Evolutionary conservation across 2,888 invertebrate species (phyloP).

Genomic region (Drosophila percnosoma): DNA sequence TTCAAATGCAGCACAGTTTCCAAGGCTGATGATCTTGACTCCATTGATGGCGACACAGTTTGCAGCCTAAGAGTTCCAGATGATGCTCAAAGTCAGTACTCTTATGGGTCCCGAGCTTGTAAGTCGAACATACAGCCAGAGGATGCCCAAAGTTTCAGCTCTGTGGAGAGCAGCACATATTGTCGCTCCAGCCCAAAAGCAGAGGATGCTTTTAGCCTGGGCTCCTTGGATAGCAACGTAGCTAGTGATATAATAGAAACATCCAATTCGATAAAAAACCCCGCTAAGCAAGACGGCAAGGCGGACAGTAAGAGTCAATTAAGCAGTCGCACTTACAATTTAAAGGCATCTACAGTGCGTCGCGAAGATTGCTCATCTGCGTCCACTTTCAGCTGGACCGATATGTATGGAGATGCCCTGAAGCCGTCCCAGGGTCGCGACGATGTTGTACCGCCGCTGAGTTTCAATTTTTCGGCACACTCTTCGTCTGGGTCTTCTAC

Average conservation of each 20-base stretch:
- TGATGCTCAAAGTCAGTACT: conserved; percentile 31
- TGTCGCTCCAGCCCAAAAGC: not conserved
- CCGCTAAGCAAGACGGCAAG: not conserved
- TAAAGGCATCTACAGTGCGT: conserved; percentile 32
- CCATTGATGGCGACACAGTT: conserved; percentile 31
- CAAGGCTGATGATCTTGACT: conserved; percentile 21
- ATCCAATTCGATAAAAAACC: not conserved
- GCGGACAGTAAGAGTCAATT: conserved; percentile 23
- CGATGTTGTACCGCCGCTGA: conserved; percentile 78
- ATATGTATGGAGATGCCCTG: conserved; percentile 55
- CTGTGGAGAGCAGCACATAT: conserved; percentile 18
- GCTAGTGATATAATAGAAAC: not conserved
- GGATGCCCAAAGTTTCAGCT: conserved; percentile 23
- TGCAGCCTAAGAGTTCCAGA: conserved; percentile 9
- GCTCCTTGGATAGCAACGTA: conserved; percentile 10
- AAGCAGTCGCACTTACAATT: conserved; percentile 54
- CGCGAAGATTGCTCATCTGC: conserved; percentile 47
- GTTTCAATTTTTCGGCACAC: conserved; percentile 57
- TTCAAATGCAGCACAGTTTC: not conserved
- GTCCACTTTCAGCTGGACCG: conserved; percentile 62
- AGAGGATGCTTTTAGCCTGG: conserved; percentile 36
- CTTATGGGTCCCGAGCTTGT: conserved; percentile 12
- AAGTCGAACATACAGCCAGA: not conserved
- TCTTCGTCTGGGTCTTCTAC: conserved; percentile 63
- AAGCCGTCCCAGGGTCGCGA: conserved; percentile 57